Evolutionary conservation across 1,140 invertebrate species (phyloP).

Genomic region (Asbolus verrucosus): DNA sequence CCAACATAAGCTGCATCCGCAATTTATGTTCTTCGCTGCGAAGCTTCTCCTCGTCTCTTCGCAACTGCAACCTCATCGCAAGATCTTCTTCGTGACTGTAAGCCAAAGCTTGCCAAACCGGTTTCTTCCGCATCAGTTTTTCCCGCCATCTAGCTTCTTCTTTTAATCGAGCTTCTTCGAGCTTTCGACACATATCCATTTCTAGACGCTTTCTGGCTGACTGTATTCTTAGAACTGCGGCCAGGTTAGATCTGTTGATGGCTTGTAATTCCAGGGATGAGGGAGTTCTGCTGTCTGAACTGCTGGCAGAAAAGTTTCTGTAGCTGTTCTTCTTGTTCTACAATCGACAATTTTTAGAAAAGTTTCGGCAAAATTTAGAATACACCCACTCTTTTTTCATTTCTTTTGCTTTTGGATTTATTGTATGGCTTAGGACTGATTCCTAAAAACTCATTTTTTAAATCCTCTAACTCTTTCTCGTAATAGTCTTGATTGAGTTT

Average conservation of each 20-base stretch:
- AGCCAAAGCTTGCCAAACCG: constrained; percentile 76
- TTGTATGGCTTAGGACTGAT: constrained; percentile 66
- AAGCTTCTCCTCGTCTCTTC: constrained; percentile 75
- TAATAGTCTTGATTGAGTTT: constrained; percentile 59
- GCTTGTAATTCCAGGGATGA: constrained; percentile 67
- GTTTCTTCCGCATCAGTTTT: constrained; percentile 72
- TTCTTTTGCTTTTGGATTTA: constrained; percentile 66
- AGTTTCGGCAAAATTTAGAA: too few species aligned
- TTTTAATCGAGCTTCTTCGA: constrained; percentile 71
- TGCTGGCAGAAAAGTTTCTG: constrained; percentile 57
- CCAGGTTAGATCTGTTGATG: constrained; percentile 74
- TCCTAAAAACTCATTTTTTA: constrained; percentile 68
- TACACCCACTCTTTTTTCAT: constrained; percentile 56
- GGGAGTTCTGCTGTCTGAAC: constrained; percentile 62
- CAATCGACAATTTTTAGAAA: too few species aligned
- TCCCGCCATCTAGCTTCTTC: constrained; percentile 71
- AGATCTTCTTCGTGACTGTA: constrained; percentile 77
- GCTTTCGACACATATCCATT: constrained; percentile 70
- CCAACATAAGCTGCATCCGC: constrained; percentile 79
- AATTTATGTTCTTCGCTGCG: constrained; percentile 74
- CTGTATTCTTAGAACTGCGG: constrained; percentile 77
- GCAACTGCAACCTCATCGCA: constrained; percentile 72
- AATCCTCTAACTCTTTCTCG: constrained; percentile 62
- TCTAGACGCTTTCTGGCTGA: constrained; percentile 74
- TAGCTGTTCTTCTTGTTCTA: constrained; percentile 46